Evolutionary conservation across 30 jellyfish, hydroid and myxozoan genomes (phyloP), one percentile per base, ranked within the genome.

Genomic region (Kudoa iwatai): DNA sequence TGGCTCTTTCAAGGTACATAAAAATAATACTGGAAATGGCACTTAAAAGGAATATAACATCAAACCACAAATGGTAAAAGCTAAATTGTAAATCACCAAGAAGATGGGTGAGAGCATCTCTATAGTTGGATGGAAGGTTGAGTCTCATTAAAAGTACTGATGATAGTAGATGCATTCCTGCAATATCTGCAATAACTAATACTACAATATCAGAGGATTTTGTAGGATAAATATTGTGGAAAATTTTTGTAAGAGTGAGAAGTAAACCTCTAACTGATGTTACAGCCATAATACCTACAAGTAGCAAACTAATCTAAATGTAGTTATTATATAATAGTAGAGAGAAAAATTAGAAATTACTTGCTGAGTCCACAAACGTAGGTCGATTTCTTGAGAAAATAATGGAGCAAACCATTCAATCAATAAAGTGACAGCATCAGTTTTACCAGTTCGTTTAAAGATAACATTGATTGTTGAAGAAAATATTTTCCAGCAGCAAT

Each of bases 11-110:
- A 25, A 68, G 64, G 40, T 68, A 68, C 30, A 68, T 24, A 30
- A 68, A 59, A 15, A 64, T 85, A n/a, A 68, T 68, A 42, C 90
- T 68, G n/a, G 90, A 64, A 25, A 68, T 55, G 1, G 90, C 90
- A 48, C 90, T 68, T 25, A 68, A 82, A 55, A 68, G 36, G 33
- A 68, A 68, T 11, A 68, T 68, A 17, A 68, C 90, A 40, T 68
- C 90, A 53, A 68, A 68, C 90, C 90, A 68, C 9, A 84, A 52
- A 39, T 68, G 90, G 30, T 68, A 68, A 56, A 68, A 68, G 38
- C 59, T 62, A 36, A 68, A 68, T 35, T 68, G 90, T 24, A 68
- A 42, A 38, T 68, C 90, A 20, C 90, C 90, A n/a, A 68, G 85
- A 4, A 68, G 85, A 13, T 59, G 47, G 15, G 90, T 53, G 21